phyloP scores from a whole-genome alignment of 2,797 vertebrate genomes.

The Alosa sapidissima region DNA sequence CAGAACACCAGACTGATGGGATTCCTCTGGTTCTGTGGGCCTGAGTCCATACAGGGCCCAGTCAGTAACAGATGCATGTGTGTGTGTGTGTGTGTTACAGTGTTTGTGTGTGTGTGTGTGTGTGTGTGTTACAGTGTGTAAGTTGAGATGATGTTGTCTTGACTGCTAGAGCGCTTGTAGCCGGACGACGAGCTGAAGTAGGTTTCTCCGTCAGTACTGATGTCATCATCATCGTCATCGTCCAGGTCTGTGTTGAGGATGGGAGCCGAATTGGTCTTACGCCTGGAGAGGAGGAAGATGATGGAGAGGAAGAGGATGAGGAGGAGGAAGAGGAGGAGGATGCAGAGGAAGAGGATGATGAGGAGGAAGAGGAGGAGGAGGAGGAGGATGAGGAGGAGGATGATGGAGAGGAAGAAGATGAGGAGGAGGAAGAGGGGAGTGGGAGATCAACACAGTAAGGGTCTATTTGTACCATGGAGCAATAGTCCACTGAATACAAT shows the following conservation, averaged over 20 bases:
- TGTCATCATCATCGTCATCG: slow-evolving; percentile 80
- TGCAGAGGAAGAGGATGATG: too few relatives aligned
- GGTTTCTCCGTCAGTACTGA: slow-evolving; percentile 88
- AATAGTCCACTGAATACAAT: background rate
- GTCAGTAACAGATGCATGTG: background rate
- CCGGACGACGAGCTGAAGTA: slow-evolving; percentile 83
- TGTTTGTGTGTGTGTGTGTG: background rate
- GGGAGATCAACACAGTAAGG: too few relatives aligned
- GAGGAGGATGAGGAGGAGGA: too few relatives aligned
- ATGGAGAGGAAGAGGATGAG: background rate
- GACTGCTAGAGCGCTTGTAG: slow-evolving; percentile 72
- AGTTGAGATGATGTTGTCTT: background rate
- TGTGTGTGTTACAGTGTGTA: background rate
- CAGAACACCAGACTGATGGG: background rate
- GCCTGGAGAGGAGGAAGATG: slow-evolving; percentile 64
- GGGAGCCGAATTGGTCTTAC: slow-evolving; percentile 84
- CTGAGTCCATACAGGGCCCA: too few relatives aligned
- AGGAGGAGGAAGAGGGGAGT: too few relatives aligned
- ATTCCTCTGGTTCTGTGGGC: background rate
- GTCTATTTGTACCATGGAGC: background rate
- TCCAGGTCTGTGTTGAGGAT: slow-evolving; percentile 79
- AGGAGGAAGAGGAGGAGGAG: too few relatives aligned
- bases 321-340: too few relatives aligned
- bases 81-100: too few relatives aligned
- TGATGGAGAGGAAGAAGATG: too few relatives aligned